These are phyloP conservation scores for Opisthograptis luteolata DNA, from an alignment of 2,888 invertebrate genomes.

Conservation along the genomic window DNA sequence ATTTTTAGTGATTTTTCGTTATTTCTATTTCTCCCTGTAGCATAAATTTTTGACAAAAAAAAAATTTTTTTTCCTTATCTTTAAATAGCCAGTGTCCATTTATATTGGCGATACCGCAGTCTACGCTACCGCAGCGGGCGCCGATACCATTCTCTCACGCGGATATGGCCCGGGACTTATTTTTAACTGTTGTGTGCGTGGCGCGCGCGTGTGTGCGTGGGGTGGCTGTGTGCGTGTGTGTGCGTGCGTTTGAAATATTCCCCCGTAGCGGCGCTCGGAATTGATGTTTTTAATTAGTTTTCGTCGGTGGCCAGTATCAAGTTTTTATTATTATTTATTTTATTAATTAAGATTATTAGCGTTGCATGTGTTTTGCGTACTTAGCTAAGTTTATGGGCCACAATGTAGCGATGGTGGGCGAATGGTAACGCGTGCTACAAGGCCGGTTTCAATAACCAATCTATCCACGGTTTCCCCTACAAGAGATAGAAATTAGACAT, in stretches of 20 bases:
- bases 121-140: conserved; percentile 37
- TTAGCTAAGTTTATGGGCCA: not conserved
- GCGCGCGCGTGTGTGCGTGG: conserved; percentile 15
- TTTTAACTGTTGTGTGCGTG: conserved; percentile 77
- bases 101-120: conserved; percentile 47
- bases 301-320: conserved; percentile 69
- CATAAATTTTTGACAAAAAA: too few relatives aligned
- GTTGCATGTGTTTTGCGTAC: conserved; percentile 11
- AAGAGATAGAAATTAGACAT: too few relatives aligned
- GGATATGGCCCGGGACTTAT: conserved; percentile 78
- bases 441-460: too few relatives aligned
- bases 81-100: conserved; percentile 20
- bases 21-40: too few relatives aligned
- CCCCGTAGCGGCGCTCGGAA: conserved; percentile 74
- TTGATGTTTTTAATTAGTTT: conserved; percentile 85
- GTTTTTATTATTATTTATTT: conserved; percentile 67
- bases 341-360: conserved; percentile 47
- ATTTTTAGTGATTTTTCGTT: too few relatives aligned
- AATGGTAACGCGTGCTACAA: too few relatives aligned
- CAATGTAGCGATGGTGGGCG: not conserved
- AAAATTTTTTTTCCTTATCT: not conserved
- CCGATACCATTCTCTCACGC: conserved; percentile 73
- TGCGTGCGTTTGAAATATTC: conserved; percentile 80
- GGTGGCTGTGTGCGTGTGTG: conserved; percentile 48
- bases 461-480: too few relatives aligned